These are phyloP conservation scores for Apeltes quadracus DNA, from an alignment of 2,113 vertebrate genomes.

Conservation along the genomic window DNA sequence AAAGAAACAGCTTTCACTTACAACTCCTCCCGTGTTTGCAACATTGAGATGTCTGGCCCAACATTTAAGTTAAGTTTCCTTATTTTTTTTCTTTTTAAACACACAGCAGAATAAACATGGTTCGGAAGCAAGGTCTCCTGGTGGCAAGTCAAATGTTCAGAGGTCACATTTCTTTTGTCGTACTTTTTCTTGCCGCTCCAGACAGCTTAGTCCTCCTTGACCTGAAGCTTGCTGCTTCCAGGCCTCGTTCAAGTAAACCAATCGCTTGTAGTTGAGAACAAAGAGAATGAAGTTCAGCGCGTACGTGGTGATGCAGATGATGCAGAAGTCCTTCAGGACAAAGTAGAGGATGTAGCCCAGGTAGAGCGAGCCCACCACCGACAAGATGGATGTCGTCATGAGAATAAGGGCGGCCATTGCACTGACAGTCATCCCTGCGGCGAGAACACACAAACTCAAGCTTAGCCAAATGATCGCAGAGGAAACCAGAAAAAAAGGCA, in stretches of 20 bases:
- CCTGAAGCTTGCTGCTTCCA: conserved; percentile 97
- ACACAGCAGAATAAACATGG: conserved; percentile 94
- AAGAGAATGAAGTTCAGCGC: conserved; percentile 98
- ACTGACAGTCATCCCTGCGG: conserved; percentile 95
- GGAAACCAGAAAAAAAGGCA: background rate
- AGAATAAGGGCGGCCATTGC: conserved; percentile 96
- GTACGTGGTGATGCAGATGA: conserved; percentile 94
- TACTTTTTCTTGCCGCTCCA: conserved; percentile 53
- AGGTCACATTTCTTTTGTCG: conserved; percentile 74
- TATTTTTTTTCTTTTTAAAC: conserved; percentile 60
- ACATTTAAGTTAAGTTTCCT: conserved; percentile 73
- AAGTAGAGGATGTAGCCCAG: conserved; percentile 99
- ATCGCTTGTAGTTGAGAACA: conserved; percentile 98
- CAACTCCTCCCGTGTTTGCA: conserved; percentile 74
- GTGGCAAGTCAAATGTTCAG: conserved; percentile 86
- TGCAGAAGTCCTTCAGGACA: conserved; percentile 98
- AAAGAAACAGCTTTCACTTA: conserved; percentile 56
- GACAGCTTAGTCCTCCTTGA: conserved; percentile 89
- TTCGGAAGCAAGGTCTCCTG: conserved; percentile 93
- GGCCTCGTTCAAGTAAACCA: conserved; percentile 99
- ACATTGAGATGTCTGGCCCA: conserved; percentile 78
- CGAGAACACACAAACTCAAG: conserved; percentile 60
- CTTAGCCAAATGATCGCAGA: conserved; percentile 31
- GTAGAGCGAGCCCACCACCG: conserved; percentile 95
- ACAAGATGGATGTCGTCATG: conserved; percentile 97